Conservation (phyloP, 2,797 vertebrate species). For the Sebastes umbrosus region DNA sequence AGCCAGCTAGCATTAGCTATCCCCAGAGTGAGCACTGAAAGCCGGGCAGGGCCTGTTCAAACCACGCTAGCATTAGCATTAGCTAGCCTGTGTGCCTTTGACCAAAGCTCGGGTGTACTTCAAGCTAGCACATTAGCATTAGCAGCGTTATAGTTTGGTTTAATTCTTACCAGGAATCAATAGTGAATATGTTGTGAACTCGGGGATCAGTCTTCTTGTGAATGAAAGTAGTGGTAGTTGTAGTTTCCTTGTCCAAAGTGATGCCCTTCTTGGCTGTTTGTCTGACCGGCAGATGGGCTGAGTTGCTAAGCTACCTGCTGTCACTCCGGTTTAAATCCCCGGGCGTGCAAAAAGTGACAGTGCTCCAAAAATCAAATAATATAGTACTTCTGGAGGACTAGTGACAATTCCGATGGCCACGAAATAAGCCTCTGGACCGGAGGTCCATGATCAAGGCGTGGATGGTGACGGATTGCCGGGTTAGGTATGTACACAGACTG, state of each 20-base stretch:
- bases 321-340: constrained; percentile 85
- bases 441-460: constrained; percentile 86
- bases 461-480: constrained; percentile 89
- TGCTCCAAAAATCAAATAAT: constrained; percentile 77
- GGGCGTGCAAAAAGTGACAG: constrained; percentile 80
- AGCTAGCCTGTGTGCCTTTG: constrained; percentile 56
- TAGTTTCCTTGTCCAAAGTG: constrained; percentile 69
- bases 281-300: constrained; percentile 74
- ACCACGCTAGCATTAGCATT: constrained; percentile 29
- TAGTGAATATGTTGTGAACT: constrained; percentile 52
- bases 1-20: constrained; percentile 23
- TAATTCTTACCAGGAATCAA: constrained; percentile 73
- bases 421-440: constrained; percentile 80
- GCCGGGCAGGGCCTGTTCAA: constrained; percentile 63
- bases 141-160: neutral
- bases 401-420: constrained; percentile 77
- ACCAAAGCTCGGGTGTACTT: constrained; percentile 37
- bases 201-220: constrained; percentile 53
- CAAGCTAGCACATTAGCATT: constrained; percentile 5
- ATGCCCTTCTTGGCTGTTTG: constrained; percentile 73
- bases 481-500: constrained; percentile 79
- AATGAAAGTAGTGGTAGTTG: constrained; percentile 38
- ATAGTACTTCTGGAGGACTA: constrained; percentile 74
- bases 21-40: constrained; percentile 34
- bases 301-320: constrained; percentile 60